Conservation (phyloP, 1,140 invertebrate species). For the Drosophila lacertosa region DNA sequence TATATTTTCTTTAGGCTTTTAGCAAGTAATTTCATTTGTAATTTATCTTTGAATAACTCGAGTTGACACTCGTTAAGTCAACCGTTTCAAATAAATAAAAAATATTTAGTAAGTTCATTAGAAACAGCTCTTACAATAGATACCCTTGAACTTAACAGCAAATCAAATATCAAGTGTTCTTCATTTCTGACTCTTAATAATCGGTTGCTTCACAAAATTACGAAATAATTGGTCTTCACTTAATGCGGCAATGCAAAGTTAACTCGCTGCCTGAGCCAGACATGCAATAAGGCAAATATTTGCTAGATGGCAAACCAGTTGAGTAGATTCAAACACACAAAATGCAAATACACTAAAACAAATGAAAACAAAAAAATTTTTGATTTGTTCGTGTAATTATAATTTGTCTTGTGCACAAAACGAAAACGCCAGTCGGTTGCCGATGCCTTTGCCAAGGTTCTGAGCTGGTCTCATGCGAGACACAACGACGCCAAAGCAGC, state of each 20-base stretch:
- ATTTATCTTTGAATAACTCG: too few species aligned
- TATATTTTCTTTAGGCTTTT: too few species aligned
- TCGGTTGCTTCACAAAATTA: conserved; percentile 11
- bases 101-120: too few species aligned
- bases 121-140: not conserved
- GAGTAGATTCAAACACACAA: conserved; percentile 4
- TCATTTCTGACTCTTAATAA: not conserved
- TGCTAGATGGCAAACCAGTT: conserved; percentile 28
- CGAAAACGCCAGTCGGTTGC: conserved; percentile 10
- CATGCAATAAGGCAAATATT: conserved; percentile 35
- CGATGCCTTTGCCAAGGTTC: conserved; percentile 24
- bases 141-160: not conserved
- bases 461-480: conserved; percentile 27
- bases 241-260: conserved; percentile 22
- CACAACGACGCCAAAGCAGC: conserved; percentile 21
- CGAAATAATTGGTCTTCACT: conserved; percentile 27
- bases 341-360: conserved; percentile 6
- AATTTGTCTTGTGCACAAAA: conserved; percentile 23
- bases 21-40: too few species aligned
- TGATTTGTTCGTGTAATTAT: conserved; percentile 33
- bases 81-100: too few species aligned
- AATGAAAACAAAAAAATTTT: conserved; percentile 18
- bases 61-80: too few species aligned
- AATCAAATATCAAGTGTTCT: not conserved
- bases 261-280: conserved; percentile 1